Evolutionary conservation across 2,888 invertebrate genomes (phyloP), one percentile per base, ranked within the genome.

Genomic region (Synergus laeviventris): DNA sequence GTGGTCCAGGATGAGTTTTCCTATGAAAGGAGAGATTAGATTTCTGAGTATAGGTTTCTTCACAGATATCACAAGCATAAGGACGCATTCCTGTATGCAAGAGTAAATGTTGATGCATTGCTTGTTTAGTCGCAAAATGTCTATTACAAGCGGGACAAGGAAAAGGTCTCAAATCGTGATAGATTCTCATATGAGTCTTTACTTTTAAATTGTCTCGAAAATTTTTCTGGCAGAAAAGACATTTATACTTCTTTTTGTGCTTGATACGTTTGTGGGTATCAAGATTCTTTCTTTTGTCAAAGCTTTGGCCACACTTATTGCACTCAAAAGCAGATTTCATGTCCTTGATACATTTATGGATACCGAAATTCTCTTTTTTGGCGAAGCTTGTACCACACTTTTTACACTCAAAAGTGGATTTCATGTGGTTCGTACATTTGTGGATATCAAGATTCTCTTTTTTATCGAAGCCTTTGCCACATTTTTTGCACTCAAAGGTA

Each of bases 41-140:
- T 62, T 91, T 91, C 75, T 91, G 91, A 0, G 90, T 90, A 76
- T 90, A 91, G 1, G 89, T 88, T 60, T 91, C 91, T 4, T 89
- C 90, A 45, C 91, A 91, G 12, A 91, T 90, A 60, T 91, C 91
- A 76, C 91, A 91, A 0, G 87, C 84, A 77, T 90, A 91, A 0
- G 91, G 90, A 45, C 89, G 82, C 56, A 90, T 89, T 0, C 91
- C 91, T 0, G 91, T 91, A 74, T 91, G 91, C 45, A 91, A 90
- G 4, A 91, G 84, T 21, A 91, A 78, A 77, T 91, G 91, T 36
- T 91, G 91, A 11, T 91, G 82, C 5, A 91, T 75, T 76, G 90
- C 91, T 0, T 90, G 90, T 14, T 89, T 85, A 3, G 91, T 81
- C 0, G 91, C 90, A 38, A 91, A 91, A 0, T 87, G 88, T 62